Percentiles rank a stretch among this genome's conserved stretches.
These are phyloP conservation scores for Synergus itoensis DNA, from an alignment of 2,888 invertebrate genomes.

Conservation along the genomic window DNA sequence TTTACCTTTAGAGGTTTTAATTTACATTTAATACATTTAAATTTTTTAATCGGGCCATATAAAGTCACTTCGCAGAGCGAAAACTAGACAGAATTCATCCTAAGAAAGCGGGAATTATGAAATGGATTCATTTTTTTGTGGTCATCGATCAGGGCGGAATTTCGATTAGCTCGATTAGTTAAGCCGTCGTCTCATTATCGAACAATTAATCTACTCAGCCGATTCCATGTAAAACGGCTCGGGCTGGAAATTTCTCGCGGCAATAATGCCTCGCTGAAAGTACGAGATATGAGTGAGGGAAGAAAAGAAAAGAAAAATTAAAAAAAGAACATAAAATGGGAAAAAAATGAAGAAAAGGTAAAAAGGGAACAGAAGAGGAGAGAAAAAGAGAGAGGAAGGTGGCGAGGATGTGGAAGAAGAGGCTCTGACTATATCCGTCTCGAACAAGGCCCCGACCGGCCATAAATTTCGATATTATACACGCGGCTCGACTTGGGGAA, in stretches of 20 bases:
- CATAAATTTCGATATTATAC: conserved; percentile 77
- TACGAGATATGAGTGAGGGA: conserved; percentile 30
- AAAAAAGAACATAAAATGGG: background rate
- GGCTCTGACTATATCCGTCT: conserved; percentile 47
- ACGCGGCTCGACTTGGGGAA: conserved; percentile 60
- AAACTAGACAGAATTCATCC: background rate
- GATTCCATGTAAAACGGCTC: conserved; percentile 31
- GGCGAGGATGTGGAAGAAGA: conserved; percentile 49
- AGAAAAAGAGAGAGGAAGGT: conserved; percentile 47
- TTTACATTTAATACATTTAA: too few relatives aligned
- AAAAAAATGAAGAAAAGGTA: background rate
- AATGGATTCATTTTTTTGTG: conserved; percentile 55
- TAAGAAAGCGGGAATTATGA: conserved; percentile 42
- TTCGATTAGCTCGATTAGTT: conserved; percentile 63
- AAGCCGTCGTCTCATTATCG: conserved; percentile 62
- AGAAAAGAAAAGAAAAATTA: conserved; percentile 11
- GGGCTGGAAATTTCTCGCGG: conserved; percentile 41
- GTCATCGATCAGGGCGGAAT: conserved; percentile 57
- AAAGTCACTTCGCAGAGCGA: too few relatives aligned
- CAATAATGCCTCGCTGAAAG: conserved; percentile 39
- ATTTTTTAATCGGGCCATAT: too few relatives aligned
- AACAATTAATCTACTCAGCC: conserved; percentile 58
- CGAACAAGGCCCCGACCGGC: conserved; percentile 64
- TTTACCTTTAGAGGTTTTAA: too few relatives aligned
- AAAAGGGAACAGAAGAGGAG: background rate